These are phyloP conservation scores for Ochotona princeps DNA, from an alignment of 2,113 vertebrate species.

Conservation along the genomic window DNA sequence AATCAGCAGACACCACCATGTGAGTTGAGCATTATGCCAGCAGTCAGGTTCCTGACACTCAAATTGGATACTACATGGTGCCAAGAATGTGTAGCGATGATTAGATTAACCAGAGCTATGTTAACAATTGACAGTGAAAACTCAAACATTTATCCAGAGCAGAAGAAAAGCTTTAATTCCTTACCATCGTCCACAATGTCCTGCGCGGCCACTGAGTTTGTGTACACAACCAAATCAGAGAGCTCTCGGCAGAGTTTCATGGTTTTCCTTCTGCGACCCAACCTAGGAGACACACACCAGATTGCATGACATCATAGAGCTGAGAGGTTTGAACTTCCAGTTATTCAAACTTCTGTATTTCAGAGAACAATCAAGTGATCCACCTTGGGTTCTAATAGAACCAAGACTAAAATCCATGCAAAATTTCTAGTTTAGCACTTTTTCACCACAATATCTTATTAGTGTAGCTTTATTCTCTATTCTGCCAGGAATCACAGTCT, in stretches of 20 bases:
- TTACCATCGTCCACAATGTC: slow-evolving; percentile 96
- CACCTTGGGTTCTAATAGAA: background rate
- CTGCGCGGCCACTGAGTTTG: slow-evolving; percentile 96
- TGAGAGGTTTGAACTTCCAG: background rate
- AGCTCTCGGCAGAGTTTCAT: slow-evolving; percentile 97
- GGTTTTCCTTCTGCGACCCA: slow-evolving; percentile 93
- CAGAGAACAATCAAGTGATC: background rate
- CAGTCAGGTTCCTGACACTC: background rate
- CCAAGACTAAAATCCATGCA: background rate
- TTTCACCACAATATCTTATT: background rate
- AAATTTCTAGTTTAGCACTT: background rate
- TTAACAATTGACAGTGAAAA: background rate
- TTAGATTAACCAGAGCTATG: background rate
- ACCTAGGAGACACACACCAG: slow-evolving; percentile 80
- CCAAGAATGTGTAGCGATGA: background rate
- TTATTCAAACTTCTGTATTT: background rate
- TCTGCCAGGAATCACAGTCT: background rate
- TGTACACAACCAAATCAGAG: slow-evolving; percentile 96
- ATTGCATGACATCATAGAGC: background rate
- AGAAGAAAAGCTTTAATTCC: background rate
- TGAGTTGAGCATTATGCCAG: background rate
- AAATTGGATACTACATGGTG: background rate
- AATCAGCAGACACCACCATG: background rate
- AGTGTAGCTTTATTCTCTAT: background rate
- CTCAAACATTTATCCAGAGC: background rate